Base-by-base conservation (phyloP, 1,140 invertebrate species). In the Sitophilus oryzae region DNA sequence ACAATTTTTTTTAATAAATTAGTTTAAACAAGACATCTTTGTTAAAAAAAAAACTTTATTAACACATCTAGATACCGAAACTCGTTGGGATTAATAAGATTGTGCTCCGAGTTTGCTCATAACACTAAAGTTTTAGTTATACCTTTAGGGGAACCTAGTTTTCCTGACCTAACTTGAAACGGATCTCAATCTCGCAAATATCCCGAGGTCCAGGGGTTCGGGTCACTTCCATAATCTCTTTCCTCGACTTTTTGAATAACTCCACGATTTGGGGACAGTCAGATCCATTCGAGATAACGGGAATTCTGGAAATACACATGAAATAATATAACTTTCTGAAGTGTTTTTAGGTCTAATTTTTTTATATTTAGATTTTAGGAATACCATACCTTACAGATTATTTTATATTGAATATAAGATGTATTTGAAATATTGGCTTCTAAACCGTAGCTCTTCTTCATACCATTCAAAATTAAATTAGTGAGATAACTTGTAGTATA, bases 91-190 rank as follows among this genome's bases (percentile, higher is more conserved):
- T 35, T 19, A 36, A 48, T 19, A 20, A 49, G 37, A 49, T 49
- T 49, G 37, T 49, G 10, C 18, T 38, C 35, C n/a, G 21, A 49
- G 35, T 49, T 49, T 30, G 36, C 35, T 38, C 47, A 49, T 49
- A 49, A 49, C 47, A 38, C 35, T 49, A 49, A 49, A 49, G 47
- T 49, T 49, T 49, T 16, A 40, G 36, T 20, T 49, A 49, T 49
- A 49, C 47, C 36, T 38, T 49, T 8, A 49, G 47, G 47, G 37
- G 10, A 19, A 21, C 15, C 11, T 16, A n/a, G 47, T 40, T 40
- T 23, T 49, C 47, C 47, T 36, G 6, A 5, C 16, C n/a, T 34
- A 34, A 34, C 30, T 19, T 34, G 21, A 21, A 40, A 30, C 36
- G 47, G 6, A 49, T 35, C 14, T 20, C 20, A 40, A 22, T 23